A percentile compares a stretch with the other conserved stretches of the same genome.
phyloP scores from a whole-genome alignment of 2,113 vertebrate genomes.

The Hypocryptadius cinnamomeus region DNA sequence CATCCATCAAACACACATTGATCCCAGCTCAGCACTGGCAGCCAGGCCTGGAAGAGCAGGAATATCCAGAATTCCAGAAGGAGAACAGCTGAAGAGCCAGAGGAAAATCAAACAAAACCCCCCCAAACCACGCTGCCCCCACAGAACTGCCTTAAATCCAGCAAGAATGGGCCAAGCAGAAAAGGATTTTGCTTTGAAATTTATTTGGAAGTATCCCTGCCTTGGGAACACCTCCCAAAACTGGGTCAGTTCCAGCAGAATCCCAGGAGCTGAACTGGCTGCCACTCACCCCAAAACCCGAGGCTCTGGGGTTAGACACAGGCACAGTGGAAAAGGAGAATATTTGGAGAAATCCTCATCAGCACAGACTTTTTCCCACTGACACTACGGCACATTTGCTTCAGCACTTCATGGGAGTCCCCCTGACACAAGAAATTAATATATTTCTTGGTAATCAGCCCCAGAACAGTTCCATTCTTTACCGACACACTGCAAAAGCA shows the following conservation, averaged over 20 bases:
- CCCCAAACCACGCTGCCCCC: background rate
- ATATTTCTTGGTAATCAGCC: background rate
- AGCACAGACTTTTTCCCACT: background rate
- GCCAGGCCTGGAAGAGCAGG: background rate
- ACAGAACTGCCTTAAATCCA: background rate
- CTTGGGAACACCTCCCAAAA: background rate
- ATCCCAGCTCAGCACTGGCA: background rate
- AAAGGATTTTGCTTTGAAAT: background rate
- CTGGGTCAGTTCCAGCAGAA: background rate
- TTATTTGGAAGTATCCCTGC: background rate
- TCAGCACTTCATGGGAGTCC: background rate
- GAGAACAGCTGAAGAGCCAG: background rate
- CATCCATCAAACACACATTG: background rate
- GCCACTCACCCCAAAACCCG: background rate
- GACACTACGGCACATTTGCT: rapidly evolving
- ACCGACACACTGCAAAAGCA: background rate
- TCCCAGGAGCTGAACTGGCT: rapidly evolving
- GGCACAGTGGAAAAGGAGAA: background rate
- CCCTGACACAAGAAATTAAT: background rate
- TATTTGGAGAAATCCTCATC: background rate
- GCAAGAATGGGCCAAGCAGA: background rate
- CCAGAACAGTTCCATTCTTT: background rate
- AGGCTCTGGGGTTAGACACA: background rate
- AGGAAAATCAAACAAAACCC: background rate
- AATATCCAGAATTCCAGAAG: background rate